A percentile compares a stretch with the other conserved stretches of the same genome.
These are phyloP conservation scores for Drosophila differens DNA, from an alignment of 2,888 invertebrate genomes.

Conservation along the genomic window DNA sequence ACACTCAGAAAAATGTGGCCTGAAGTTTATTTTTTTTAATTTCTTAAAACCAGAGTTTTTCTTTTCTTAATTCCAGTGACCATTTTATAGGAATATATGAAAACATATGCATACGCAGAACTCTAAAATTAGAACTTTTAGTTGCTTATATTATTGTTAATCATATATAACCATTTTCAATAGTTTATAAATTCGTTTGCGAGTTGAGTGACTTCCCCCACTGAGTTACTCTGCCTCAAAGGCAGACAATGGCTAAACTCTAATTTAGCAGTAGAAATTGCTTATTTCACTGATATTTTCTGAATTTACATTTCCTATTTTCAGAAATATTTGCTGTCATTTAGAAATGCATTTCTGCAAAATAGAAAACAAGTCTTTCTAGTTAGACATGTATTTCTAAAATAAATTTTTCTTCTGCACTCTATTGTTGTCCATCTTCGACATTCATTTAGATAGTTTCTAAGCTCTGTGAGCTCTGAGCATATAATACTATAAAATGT, in stretches of 20 bases:
- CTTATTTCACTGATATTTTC: neutral
- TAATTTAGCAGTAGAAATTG: neutral
- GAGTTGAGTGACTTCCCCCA: neutral
- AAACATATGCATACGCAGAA: neutral
- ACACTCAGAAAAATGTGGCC: neutral
- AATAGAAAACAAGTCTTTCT: neutral
- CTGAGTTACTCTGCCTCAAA: too few relatives aligned
- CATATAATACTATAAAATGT: neutral
- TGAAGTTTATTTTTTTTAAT: neutral
- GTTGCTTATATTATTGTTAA: neutral
- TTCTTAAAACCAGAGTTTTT: neutral
- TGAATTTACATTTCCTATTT: too few relatives aligned
- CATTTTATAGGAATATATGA: neutral
- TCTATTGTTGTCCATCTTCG: neutral
- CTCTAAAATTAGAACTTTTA: fast-evolving
- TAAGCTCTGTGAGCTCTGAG: too few relatives aligned
- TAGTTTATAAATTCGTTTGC: neutral
- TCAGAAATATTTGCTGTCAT: neutral
- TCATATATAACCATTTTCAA: neutral
- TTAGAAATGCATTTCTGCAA: neutral
- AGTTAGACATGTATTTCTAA: neutral
- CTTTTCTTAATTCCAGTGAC: neutral
- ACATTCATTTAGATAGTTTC: neutral
- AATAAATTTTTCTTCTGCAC: neutral
- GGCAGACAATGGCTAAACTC: neutral